These are phyloP conservation scores for Anastatus disparis DNA, from an alignment of 1,140 invertebrate genomes.

Conservation along the genomic window DNA sequence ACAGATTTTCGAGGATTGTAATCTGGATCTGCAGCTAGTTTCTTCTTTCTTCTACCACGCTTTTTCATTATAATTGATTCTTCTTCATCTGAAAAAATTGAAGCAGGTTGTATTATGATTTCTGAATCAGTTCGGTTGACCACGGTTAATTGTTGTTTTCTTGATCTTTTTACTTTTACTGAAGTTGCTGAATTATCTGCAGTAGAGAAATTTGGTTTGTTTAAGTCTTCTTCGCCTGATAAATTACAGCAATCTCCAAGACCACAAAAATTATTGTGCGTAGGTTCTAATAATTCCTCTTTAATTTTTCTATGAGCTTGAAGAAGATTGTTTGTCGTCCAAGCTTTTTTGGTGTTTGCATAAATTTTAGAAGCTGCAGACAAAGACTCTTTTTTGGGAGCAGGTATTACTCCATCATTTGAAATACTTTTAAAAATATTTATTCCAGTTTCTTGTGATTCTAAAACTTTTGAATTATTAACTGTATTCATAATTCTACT, in stretches of 20 bases:
- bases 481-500: neutral
- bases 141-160: slow-evolving; percentile 62
- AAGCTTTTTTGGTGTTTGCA: slow-evolving; percentile 6
- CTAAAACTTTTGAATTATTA: slow-evolving; percentile 35
- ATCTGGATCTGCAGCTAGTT: slow-evolving; percentile 47
- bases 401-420: neutral
- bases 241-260: slow-evolving; percentile 8
- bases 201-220: neutral
- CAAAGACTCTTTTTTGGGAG: neutral
- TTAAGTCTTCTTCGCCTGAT: neutral
- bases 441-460: neutral
- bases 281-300: slow-evolving; percentile 19
- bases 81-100: slow-evolving; percentile 55
- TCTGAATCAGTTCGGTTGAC: slow-evolving; percentile 63
- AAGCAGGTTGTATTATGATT: slow-evolving; percentile 64
- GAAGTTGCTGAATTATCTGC: neutral
- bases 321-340: slow-evolving; percentile 19
- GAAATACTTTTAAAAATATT: neutral
- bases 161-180: slow-evolving; percentile 55
- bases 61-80: slow-evolving; percentile 45
- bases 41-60: slow-evolving; percentile 53
- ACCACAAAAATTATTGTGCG: neutral
- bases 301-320: slow-evolving; percentile 16
- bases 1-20: slow-evolving; percentile 46
- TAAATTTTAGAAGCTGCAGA: slow-evolving; percentile 15